Evolutionary conservation across 2,113 vertebrate species (phyloP).

Genomic region (Gopherus flavomarginatus): DNA sequence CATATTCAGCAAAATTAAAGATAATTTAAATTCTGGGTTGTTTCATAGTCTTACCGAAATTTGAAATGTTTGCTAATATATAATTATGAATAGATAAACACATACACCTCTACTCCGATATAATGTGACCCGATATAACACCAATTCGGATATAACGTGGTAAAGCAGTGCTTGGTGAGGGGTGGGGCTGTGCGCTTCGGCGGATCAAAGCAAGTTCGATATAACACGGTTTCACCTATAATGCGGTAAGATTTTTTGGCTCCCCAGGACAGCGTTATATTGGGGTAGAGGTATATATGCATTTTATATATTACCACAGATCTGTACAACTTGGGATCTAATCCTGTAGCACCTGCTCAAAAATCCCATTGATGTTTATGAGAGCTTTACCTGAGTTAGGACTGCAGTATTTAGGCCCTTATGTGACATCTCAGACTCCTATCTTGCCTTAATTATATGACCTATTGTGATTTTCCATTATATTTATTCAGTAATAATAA

Average conservation of each 20-base stretch:
- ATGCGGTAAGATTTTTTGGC: no score
- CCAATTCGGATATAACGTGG: no score
- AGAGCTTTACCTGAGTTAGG: not conserved
- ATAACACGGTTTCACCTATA: no score
- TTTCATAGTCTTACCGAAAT: not conserved
- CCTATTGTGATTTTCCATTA: not conserved
- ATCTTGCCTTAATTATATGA: not conserved
- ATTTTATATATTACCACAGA: not conserved
- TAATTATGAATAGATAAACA: not conserved
- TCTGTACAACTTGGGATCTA: not conserved
- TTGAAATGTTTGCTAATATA: not conserved
- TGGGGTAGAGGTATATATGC: no score
- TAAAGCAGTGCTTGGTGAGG: no score
- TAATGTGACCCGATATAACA: no score
- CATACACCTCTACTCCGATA: not conserved
- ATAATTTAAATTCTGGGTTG: not conserved
- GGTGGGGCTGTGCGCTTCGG: no score
- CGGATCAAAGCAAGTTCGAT: no score
- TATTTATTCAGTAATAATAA: not conserved
- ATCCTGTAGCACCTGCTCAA: not conserved
- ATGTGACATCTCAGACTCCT: not conserved
- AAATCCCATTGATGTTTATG: not conserved
- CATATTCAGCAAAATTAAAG: no score
- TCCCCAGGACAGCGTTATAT: no score
- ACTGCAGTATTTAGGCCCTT: not conserved